These are phyloP conservation scores for Minunthozetes semirufus DNA, from an alignment of 2,888 invertebrate species.

Conservation along the genomic window DNA sequence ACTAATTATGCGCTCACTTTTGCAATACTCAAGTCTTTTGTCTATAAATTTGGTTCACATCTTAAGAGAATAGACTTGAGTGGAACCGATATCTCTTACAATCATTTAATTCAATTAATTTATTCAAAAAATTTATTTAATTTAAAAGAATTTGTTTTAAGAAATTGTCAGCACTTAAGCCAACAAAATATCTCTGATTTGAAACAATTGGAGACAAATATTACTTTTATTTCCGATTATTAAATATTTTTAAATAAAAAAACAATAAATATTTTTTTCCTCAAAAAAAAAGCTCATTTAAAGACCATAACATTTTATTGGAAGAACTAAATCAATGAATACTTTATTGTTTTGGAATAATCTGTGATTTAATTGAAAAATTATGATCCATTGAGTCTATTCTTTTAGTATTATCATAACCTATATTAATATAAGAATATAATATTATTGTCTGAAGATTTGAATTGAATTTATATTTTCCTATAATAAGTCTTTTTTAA, in stretches of 20 bases:
- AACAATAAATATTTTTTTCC: neutral
- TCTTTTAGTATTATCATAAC: no score
- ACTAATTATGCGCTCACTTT: slow-evolving; percentile 26
- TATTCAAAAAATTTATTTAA: neutral
- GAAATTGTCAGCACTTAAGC: neutral
- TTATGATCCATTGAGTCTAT: no score
- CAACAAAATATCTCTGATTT: neutral
- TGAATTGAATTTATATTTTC: no score
- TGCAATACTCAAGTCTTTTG: neutral
- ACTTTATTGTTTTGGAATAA: no score
- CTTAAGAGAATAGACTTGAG: slow-evolving; percentile 5
- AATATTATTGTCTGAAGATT: no score
- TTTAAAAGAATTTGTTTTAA: neutral
- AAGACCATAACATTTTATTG: no score
- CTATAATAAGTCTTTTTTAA: no score
- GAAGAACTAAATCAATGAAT: no score
- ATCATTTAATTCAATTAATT: slow-evolving; percentile 14
- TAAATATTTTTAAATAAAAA: no score
- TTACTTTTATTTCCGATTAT: slow-evolving; percentile 1
- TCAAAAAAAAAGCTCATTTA: no score
- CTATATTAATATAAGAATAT: no score
- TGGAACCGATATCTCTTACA: neutral
- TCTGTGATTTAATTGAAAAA: no score
- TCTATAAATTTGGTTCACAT: slow-evolving; percentile 7
- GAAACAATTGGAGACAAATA: neutral